phyloP scores from a whole-genome alignment of 2,113 vertebrate species.

The Motacilla tschutschensis region DNA sequence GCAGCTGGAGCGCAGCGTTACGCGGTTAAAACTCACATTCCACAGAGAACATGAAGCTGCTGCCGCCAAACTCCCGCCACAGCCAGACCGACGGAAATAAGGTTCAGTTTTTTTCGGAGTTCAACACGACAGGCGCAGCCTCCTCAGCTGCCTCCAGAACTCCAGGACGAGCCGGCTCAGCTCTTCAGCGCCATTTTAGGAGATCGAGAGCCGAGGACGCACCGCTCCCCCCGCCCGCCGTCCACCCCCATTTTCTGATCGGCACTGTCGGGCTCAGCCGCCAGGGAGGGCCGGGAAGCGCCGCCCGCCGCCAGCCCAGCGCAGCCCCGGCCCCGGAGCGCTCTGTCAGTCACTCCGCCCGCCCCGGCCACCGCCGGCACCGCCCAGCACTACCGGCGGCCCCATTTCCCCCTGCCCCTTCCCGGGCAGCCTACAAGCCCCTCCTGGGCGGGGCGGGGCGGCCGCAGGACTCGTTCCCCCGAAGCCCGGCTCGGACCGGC shows the following conservation, averaged over 20 bases:
- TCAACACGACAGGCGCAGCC: accelerated
- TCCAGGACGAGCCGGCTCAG: neutral
- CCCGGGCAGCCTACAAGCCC: neutral
- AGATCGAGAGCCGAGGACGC: neutral
- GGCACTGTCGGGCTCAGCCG: neutral
- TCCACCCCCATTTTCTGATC: slow-evolving; percentile 3
- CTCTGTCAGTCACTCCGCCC: neutral
- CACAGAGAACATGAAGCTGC: accelerated
- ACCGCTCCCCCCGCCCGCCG: neutral
- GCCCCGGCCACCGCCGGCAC: neutral
- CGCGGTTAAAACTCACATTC: neutral
- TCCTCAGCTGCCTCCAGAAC: neutral
- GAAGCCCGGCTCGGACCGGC: neutral
- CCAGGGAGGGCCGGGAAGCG: neutral
- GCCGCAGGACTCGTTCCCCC: neutral
- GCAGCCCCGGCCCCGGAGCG: neutral
- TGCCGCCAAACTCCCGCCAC: neutral
- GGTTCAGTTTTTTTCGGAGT: accelerated
- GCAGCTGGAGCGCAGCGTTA: neutral
- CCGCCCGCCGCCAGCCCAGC: neutral
- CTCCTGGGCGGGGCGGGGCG: neutral
- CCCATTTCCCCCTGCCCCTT: neutral
- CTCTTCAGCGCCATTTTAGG: slow-evolving; percentile 31
- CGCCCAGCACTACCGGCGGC: neutral
- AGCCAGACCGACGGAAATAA: accelerated